Percentiles rank a stretch among this genome's conserved stretches.
These are phyloP conservation scores for Dioctria rufipes DNA, from an alignment of 2,888 invertebrate genomes.

Conservation along the genomic window DNA sequence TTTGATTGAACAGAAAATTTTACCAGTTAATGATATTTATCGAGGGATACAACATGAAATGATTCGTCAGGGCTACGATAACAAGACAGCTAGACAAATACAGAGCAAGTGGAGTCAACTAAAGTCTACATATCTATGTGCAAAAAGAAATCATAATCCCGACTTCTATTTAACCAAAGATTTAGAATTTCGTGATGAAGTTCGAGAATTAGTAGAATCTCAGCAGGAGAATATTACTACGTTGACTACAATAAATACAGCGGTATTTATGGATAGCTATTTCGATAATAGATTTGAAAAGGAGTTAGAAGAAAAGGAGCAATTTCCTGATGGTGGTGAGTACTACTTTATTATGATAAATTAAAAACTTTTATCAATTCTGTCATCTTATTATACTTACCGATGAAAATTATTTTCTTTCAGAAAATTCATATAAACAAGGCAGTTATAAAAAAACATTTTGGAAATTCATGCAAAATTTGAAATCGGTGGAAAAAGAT, in stretches of 20 bases:
- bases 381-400: too few relatives aligned
- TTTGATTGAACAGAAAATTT: conserved; percentile 51
- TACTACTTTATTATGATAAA: not conserved
- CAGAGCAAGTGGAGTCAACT: conserved; percentile 57
- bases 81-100: conserved; percentile 55
- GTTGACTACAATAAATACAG: not conserved
- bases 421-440: conserved; percentile 37
- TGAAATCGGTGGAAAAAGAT: conserved; percentile 52
- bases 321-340: not conserved
- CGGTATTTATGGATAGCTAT: not conserved
- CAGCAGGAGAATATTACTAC: conserved; percentile 24
- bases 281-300: not conserved
- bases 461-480: conserved; percentile 48
- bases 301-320: not conserved
- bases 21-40: conserved; percentile 55
- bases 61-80: conserved; percentile 38
- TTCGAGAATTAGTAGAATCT: conserved; percentile 51
- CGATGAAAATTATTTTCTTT: not conserved
- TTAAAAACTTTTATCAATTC: not conserved
- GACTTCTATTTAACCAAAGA: conserved; percentile 55
- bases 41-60: conserved; percentile 53
- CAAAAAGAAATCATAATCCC: conserved; percentile 54
- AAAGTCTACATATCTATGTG: conserved; percentile 55
- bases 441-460: conserved; percentile 57
- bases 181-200: conserved; percentile 54